phyloP scores from a whole-genome alignment of 2,797 vertebrate species.

The Centroberyx gerrardi region DNA sequence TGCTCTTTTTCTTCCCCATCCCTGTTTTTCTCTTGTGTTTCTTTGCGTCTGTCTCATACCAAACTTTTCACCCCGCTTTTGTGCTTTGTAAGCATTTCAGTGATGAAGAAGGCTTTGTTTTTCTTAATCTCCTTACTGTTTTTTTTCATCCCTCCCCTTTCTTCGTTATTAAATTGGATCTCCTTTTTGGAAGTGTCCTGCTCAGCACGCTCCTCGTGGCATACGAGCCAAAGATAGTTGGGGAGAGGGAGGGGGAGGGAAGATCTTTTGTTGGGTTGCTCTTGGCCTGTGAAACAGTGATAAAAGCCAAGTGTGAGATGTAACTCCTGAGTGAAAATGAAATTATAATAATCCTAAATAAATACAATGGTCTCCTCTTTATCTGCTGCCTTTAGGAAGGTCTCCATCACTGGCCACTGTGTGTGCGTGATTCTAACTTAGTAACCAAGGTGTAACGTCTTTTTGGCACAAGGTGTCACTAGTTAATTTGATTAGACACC shows the following conservation, averaged over 20 bases:
- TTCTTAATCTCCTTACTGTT: constrained; percentile 9
- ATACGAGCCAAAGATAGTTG: not conserved
- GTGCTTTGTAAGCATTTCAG: constrained; percentile 17
- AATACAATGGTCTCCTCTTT: too few relatives aligned
- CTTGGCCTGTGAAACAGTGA: too few relatives aligned
- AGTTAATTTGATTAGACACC: too few relatives aligned
- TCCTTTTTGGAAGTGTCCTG: constrained; percentile 1
- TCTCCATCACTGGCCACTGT: not conserved
- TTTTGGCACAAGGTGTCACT: too few relatives aligned
- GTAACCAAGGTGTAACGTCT: too few relatives aligned
- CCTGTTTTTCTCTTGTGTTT: constrained; percentile 1
- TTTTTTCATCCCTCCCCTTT: not conserved
- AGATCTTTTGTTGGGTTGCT: not conserved
- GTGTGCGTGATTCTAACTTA: not conserved
- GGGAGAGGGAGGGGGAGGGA: not conserved
- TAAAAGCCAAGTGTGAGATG: too few relatives aligned
- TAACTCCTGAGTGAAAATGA: not conserved
- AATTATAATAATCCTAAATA: not conserved
- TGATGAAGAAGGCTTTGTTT: constrained; percentile 12
- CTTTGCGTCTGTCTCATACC: not conserved
- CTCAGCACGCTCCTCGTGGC: constrained; percentile 8
- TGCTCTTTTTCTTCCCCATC: not conserved
- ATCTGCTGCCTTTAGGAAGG: not conserved
- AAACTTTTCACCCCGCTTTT: not conserved
- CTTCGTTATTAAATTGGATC: constrained; percentile 9